phyloP scores from a whole-genome alignment of 2,797 vertebrate species.

The Malurus leucopterus region DNA sequence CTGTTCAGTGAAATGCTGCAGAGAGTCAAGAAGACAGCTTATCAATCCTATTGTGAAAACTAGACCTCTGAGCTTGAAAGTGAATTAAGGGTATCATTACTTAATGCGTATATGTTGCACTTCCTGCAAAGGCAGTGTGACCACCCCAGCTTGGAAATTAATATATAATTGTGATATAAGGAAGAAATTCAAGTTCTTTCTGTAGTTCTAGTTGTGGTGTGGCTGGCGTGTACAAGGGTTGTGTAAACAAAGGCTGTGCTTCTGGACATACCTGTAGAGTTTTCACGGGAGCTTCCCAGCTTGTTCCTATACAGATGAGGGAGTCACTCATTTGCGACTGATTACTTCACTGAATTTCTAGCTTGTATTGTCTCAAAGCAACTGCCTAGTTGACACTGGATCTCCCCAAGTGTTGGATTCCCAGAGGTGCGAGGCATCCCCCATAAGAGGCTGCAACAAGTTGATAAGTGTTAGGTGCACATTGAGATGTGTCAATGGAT shows the following conservation, averaged over 20 bases:
- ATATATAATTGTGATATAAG: background rate
- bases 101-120: background rate
- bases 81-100: background rate
- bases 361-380: background rate
- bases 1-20: background rate
- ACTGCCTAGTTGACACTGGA: background rate
- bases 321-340: background rate
- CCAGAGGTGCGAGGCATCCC: fast-evolving
- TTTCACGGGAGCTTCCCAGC: background rate
- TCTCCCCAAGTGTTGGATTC: background rate
- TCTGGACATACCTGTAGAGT: fast-evolving
- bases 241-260: background rate
- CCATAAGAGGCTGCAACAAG: fast-evolving
- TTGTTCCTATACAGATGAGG: background rate
- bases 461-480: fast-evolving
- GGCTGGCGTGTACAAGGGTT: background rate
- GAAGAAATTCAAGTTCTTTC: background rate
- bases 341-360: background rate
- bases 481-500: background rate
- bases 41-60: background rate
- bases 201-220: background rate
- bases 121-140: background rate
- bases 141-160: background rate
- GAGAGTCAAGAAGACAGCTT: background rate
- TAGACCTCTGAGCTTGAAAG: background rate